phyloP scores from a whole-genome alignment of 2,888 invertebrate species.

The Aphodius sticticus region DNA sequence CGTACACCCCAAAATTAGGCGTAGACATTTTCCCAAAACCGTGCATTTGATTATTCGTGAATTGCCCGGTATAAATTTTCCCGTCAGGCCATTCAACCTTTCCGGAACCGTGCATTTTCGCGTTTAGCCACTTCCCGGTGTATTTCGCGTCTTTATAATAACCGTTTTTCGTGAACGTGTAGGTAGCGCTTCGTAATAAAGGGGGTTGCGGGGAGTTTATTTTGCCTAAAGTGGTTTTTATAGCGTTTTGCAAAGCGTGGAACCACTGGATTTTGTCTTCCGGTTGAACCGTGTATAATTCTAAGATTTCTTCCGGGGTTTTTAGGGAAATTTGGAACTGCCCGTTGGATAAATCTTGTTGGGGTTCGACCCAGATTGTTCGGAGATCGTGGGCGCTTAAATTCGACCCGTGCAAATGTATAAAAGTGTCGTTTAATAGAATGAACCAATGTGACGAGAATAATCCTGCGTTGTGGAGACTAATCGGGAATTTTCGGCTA shows the following conservation, averaged over 20 bases:
- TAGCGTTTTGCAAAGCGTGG: conserved; percentile 76
- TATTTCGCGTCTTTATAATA: conserved; percentile 82
- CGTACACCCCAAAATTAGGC: conserved; percentile 73
- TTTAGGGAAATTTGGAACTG: conserved; percentile 74
- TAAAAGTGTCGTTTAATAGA: conserved; percentile 81
- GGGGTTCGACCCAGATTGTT: conserved; percentile 82
- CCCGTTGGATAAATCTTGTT: conserved; percentile 64
- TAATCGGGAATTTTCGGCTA: conserved; percentile 75
- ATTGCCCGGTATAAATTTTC: conserved; percentile 80
- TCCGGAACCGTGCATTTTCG: conserved; percentile 84
- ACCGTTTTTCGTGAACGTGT: conserved; percentile 75
- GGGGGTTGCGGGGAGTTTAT: conserved; percentile 72
- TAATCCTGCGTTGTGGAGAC: conserved; percentile 73
- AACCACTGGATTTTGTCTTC: conserved; percentile 83
- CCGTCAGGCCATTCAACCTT: conserved; percentile 85
- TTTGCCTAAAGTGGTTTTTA: conserved; percentile 73
- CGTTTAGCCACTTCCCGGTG: conserved; percentile 82
- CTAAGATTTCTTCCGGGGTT: conserved; percentile 81
- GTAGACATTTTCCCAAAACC: conserved; percentile 77
- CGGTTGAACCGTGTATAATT: conserved; percentile 70
- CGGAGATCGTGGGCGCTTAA: conserved; percentile 73
- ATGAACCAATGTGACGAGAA: conserved; percentile 84
- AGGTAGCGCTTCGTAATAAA: conserved; percentile 73
- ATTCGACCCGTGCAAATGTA: conserved; percentile 76
- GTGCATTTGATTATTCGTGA: conserved; percentile 76